These are phyloP conservation scores for Indri indri DNA, from an alignment of 2,113 vertebrate genomes.

Conservation along the genomic window DNA sequence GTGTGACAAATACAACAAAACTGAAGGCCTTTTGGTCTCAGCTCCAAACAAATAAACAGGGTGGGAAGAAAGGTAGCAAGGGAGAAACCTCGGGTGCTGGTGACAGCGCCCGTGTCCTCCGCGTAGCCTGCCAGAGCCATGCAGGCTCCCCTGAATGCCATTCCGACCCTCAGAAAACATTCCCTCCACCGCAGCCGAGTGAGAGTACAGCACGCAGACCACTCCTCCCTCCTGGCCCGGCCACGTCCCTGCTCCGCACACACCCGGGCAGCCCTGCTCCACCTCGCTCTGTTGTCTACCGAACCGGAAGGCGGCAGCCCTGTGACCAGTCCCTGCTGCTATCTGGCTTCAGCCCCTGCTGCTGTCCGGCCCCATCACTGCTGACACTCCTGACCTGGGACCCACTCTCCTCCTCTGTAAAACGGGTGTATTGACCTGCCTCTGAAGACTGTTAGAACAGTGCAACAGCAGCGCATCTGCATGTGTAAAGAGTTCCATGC, in stretches of 20 bases:
- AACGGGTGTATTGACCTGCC: not conserved
- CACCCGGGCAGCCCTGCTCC: not conserved
- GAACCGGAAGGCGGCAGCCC: not conserved
- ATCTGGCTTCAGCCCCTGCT: not conserved
- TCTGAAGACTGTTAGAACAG: not conserved
- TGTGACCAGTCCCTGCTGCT: not conserved
- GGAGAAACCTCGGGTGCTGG: too few relatives aligned
- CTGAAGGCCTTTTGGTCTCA: not conserved
- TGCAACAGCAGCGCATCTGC: rapidly evolving
- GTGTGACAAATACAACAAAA: not conserved
- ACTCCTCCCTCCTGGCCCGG: not conserved
- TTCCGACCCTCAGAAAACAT: not conserved
- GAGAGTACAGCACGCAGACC: not conserved
- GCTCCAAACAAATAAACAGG: not conserved
- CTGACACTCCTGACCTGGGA: not conserved
- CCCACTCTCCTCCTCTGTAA: not conserved
- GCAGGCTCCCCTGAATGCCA: too few relatives aligned
- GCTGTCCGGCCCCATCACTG: not conserved
- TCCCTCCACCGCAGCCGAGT: too few relatives aligned
- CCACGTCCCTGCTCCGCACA: rapidly evolving
- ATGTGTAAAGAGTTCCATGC: rapidly evolving
- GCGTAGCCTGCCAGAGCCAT: not conserved
- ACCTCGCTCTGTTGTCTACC: not conserved
- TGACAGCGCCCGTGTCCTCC: not conserved
- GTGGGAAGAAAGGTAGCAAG: not conserved